Evolutionary conservation across 1,140 invertebrate genomes (phyloP), one percentile per base, ranked within the genome.

Genomic region (Drosophila lini): DNA sequence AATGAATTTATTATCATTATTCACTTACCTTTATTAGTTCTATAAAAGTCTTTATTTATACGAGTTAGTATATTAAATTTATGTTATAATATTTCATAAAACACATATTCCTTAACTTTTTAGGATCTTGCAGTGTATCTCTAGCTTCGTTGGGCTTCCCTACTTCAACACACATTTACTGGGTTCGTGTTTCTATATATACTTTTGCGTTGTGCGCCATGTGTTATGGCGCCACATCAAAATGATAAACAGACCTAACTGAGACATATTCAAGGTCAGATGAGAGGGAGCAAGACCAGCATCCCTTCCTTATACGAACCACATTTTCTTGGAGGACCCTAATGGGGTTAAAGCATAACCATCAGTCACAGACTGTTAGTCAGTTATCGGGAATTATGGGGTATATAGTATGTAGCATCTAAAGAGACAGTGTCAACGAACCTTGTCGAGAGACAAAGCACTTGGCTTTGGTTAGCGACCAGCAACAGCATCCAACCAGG

Each of bases 201-300:
- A 45, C 59, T 42, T 13, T 41, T 31, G 13, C 52, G 19, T 31
- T 65, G 45, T 34, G 36, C 22, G 45, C 22, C 61, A 65, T 65
- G 61, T 64, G 65, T 64, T 68, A 31, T 65, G 65, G 47, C 62
- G 65, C 65, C 65, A 67, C 62, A 44, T 67, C n/a, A 65, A 36
- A 28, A 44, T 67, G 61, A 69, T 65, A 65, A 68, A 68, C 65
- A 69, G 38, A 32, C 47, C 38, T 53, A 75, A 75, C 78, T 73
- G 48, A 76, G 62, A 60, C 67, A 70, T 65, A 60, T 52, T 40
- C 83, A 86, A 86, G 83, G 83, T 88, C 84, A 83, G 45, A 69
- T 42, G 61, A 19, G 16, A 28, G 16, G 40, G 22, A 38, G 28
- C 50, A 16, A 34, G 19, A 48, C 32, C 34, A 28, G 9, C 32